These are phyloP conservation scores for Choristoneura rosaceana DNA, from an alignment of 2,888 invertebrate genomes.

Conservation along the genomic window DNA sequence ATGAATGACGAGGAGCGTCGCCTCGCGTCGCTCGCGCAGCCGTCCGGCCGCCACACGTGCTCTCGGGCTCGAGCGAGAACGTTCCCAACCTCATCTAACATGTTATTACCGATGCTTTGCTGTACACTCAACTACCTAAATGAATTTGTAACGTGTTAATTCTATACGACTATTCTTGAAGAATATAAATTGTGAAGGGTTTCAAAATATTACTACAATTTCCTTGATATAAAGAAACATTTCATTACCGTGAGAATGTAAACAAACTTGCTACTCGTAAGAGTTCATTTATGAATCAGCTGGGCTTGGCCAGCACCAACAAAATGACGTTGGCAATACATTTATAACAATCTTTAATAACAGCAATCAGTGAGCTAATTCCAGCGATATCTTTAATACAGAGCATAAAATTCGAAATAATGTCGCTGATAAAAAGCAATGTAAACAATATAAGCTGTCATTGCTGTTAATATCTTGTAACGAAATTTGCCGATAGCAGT, in stretches of 20 bases:
- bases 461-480: constrained; percentile 63
- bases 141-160: neutral
- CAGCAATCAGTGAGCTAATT: constrained; percentile 53
- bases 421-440: constrained; percentile 72
- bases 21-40: constrained; percentile 65
- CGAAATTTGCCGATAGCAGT: constrained; percentile 68
- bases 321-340: constrained; percentile 10
- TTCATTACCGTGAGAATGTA: constrained; percentile 37
- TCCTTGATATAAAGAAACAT: constrained; percentile 12
- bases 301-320: constrained; percentile 11
- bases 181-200: neutral
- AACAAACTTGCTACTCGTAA: constrained; percentile 26
- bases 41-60: constrained; percentile 74
- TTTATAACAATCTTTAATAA: constrained; percentile 21
- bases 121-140: neutral
- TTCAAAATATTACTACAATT: constrained; percentile 3
- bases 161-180: neutral
- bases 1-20: constrained; percentile 68
- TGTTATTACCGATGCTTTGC: constrained; percentile 51
- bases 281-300: constrained; percentile 34
- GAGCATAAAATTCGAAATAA: constrained; percentile 52
- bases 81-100: constrained; percentile 63
- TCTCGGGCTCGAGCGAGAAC: constrained; percentile 58
- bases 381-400: constrained; percentile 75
- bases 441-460: constrained; percentile 71